phyloP scores from a whole-genome alignment of 2,797 vertebrate genomes.

The Crax fasciolata region DNA sequence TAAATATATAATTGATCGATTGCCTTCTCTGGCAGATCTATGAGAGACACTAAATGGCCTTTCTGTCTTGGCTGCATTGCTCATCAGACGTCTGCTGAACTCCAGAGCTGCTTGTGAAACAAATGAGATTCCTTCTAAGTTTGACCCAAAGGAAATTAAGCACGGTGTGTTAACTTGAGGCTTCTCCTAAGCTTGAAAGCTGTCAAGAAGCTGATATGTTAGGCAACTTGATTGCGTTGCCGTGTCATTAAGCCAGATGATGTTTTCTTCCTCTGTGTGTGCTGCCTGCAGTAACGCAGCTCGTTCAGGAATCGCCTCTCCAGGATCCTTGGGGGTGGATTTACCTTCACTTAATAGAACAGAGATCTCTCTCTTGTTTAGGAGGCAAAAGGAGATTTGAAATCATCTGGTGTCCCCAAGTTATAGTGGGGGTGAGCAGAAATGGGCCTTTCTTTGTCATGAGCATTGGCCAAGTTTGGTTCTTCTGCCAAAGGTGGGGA shows the following conservation, averaged over 20 bases:
- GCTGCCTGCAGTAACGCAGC: not conserved
- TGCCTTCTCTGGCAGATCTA: not conserved
- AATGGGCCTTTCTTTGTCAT: not conserved
- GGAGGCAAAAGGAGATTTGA: not conserved
- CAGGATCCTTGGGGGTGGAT: not conserved
- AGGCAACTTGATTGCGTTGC: conserved; percentile 14
- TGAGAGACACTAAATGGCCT: not conserved
- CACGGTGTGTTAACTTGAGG: conserved; percentile 8
- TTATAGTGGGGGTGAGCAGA: not conserved
- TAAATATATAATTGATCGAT: conserved; percentile 32
- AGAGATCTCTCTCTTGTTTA: not conserved
- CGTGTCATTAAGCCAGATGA: not conserved
- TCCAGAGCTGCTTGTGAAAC: conserved; percentile 37
- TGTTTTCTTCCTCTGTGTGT: not conserved
- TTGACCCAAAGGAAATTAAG: conserved; percentile 57
- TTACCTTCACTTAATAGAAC: not conserved
- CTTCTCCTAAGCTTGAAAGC: conserved; percentile 22
- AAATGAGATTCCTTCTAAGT: conserved; percentile 42
- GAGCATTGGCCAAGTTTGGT: not conserved
- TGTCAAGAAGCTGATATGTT: conserved; percentile 28
- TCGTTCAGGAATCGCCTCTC: not conserved
- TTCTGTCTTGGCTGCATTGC: conserved; percentile 13
- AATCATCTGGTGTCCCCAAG: not conserved
- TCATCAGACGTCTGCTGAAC: conserved; percentile 22
- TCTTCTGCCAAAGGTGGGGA: not conserved